Evolutionary conservation across 35 echinoderm and acorn worm genomes (phyloP).

Genomic region (Amphiura filiformis): DNA sequence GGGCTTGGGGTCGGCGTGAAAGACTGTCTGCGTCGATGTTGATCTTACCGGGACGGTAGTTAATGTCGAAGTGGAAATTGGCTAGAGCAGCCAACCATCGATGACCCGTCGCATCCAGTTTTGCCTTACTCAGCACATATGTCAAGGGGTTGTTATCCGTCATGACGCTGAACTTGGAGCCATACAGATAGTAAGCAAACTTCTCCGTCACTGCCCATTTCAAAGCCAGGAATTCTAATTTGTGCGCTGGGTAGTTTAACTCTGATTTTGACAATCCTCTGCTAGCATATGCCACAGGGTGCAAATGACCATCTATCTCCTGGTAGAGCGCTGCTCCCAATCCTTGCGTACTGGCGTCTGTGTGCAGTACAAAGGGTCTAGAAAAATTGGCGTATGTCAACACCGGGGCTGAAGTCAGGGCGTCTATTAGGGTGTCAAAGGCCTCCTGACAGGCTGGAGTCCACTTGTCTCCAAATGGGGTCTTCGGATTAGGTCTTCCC

Average conservation of each 20-base stretch:
- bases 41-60: neutral
- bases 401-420: neutral
- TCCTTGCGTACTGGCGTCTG: conserved; percentile 21
- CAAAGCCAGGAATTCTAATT: neutral
- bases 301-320: neutral
- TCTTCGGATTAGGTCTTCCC: neutral
- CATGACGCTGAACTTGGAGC: neutral
- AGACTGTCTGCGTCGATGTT: conserved; percentile 4
- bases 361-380: conserved; percentile 19
- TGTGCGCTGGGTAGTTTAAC: conserved; percentile 25
- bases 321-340: conserved; percentile 36
- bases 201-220: neutral
- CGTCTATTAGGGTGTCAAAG: neutral
- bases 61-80: neutral
- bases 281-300: conserved; percentile 23
- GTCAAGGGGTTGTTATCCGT: neutral
- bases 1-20: neutral
- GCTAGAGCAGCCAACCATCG: conserved; percentile 6
- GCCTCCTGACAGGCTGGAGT: neutral
- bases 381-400: conserved; percentile 1
- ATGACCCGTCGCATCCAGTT: neutral
- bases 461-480: neutral
- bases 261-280: conserved; percentile 13
- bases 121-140: neutral
- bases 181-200: neutral